A percentile compares a stretch with the other conserved stretches of the same genome.
phyloP scores from a whole-genome alignment of 2,113 vertebrate genomes.

The Leucosticte australis region DNA sequence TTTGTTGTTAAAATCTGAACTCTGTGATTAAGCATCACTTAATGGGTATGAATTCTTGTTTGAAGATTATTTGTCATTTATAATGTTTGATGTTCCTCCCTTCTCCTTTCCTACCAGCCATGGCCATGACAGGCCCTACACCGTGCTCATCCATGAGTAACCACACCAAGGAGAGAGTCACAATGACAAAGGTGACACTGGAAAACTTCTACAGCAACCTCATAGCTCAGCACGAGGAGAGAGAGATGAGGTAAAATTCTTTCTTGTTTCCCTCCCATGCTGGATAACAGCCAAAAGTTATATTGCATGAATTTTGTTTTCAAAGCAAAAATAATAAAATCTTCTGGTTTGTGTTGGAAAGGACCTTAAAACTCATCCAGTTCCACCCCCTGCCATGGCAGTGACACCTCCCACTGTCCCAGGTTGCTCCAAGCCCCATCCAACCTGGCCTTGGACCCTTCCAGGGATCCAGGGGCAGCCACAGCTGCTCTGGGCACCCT shows the following conservation, averaged over 20 bases:
- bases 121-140: constrained; percentile 96
- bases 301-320: not conserved
- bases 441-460: accelerated
- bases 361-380: not conserved
- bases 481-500: not conserved
- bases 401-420: not conserved
- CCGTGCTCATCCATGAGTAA: constrained; percentile 96
- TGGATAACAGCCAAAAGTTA: not conserved
- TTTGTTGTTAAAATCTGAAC: not conserved
- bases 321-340: not conserved
- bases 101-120: constrained; percentile 71
- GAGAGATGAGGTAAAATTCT: constrained; percentile 91
- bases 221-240: constrained; percentile 93
- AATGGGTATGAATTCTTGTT: not conserved
- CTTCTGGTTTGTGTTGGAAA: not conserved
- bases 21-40: not conserved
- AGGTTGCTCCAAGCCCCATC: accelerated
- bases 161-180: constrained; percentile 97
- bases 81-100: not conserved
- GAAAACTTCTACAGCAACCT: constrained; percentile 99
- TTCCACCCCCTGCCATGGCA: not conserved
- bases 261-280: not conserved
- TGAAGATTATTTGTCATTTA: not conserved
- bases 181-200: constrained; percentile 96
- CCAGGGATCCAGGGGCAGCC: not conserved